Evolutionary conservation across 1,140 invertebrate species (phyloP), one percentile per base, ranked within the genome.

Genomic region (Cherax quadricarinatus): DNA sequence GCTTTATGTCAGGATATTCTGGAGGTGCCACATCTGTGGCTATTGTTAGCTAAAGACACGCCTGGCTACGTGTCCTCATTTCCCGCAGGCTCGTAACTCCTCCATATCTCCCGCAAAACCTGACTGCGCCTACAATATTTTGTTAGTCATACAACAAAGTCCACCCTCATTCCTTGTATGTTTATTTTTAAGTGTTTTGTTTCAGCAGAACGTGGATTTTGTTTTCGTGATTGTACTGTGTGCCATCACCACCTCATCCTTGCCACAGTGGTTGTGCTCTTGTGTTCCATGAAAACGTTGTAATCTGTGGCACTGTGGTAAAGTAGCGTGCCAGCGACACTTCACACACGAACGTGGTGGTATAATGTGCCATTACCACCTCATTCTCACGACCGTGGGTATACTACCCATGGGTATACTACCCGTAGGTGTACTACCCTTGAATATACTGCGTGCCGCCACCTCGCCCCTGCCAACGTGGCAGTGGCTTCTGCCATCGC

Each of bases 81-180:
- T 41, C 73, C 49, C 60, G 79, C 48, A 62, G 88, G 51, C 41
- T 16, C n/a, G 41, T 48, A 4, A 18, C 73, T 21, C 5, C 66
- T n/a, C 75, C 83, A 78, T 14, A 48, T 60, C 85, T 79, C 81
- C 78, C 62, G 48, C 79, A 41, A 73, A 80, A 84, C 30, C 66
- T 14, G 16, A 41, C 41, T 53, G 66, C 57, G 57, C 16, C 70
- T 57, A 62, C 66, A 83, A 73, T 66, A 49, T 83, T 83, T 87
- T 66, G 57, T 57, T n/a, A 75, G 41, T 60, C 60, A 79, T 49
- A 70, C 57, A 79, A 70, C 60, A 66, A 87, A 51, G 66, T 88
- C 79, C 41, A 87, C 91, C 91, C 86, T 88, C 91, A 92, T 92
- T 92, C 91, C 91, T 92, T 92, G 84, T 81, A 92, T 92, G 85